These are phyloP conservation scores for Lynx canadensis DNA, from an alignment of 2,113 vertebrate species.

Conservation along the genomic window DNA sequence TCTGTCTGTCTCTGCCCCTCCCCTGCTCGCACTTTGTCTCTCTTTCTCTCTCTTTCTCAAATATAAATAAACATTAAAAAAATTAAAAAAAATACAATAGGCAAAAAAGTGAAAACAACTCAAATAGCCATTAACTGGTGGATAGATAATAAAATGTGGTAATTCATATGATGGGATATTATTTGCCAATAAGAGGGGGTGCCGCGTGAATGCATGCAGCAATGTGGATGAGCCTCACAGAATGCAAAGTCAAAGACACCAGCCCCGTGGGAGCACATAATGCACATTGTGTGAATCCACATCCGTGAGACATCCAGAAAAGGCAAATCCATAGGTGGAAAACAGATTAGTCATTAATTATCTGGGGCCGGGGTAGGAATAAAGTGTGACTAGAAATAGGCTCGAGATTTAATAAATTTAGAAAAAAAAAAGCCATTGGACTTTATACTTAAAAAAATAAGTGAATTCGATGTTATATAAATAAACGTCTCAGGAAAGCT, in stretches of 20 bases:
- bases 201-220: neutral
- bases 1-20: too few relatives aligned
- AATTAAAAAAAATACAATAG: neutral
- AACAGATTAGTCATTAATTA: neutral
- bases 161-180: neutral
- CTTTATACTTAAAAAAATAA: neutral
- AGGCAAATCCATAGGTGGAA: neutral
- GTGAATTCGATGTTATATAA: neutral
- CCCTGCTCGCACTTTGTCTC: too few relatives aligned
- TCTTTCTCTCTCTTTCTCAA: too few relatives aligned
- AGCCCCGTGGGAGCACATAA: neutral
- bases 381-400: neutral
- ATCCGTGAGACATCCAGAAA: neutral
- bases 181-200: neutral
- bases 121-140: neutral
- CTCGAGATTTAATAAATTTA: neutral
- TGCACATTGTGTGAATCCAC: neutral
- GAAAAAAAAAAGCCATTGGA: neutral
- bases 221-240: neutral
- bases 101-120: neutral
- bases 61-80: too few relatives aligned
- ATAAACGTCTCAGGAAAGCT: neutral
- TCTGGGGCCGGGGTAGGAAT: neutral
- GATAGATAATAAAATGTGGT: neutral
- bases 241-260: neutral